Base-by-base conservation (phyloP, 2,113 vertebrate species). In the Vimba vimba region DNA sequence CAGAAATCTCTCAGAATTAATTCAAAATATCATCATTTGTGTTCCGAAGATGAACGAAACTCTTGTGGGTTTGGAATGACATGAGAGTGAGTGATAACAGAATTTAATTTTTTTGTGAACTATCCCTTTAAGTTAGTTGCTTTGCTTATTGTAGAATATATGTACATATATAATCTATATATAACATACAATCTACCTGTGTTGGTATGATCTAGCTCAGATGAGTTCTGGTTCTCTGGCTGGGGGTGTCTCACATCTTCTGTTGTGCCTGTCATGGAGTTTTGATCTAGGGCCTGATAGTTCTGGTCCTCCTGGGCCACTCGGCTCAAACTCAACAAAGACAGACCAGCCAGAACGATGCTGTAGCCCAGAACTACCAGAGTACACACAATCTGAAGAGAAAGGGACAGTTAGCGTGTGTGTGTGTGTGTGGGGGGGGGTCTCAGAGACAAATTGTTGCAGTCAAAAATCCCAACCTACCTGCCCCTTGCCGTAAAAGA, bases 401-500 rank as follows among this genome's bases (percentile, higher is more conserved):
- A 19, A 68, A 52, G 7, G 55, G 13, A 76, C 45, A 47, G 15
- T n/a, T 17, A 10, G 6, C 19, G 12, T 43, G 43, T 43, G 36
- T 4, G 39, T 11, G 30, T 39, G 36, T 36, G 36, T 36, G n/a
- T 33, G 4, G 4, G 15, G 3, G 3, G 39, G 13, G 15, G 66
- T 30, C 2, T 4, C 33, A 69, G 33, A 69, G 17, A 69, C 4
- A 57, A n/a, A 71, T 11, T 68, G 9, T 57, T 21, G 11, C 69
- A 52, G 12, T 52, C 3, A 76, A 76, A 52, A 27, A 52, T 30
- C 10, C 9, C 17, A 52, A 45, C 91, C 76, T 91, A 99, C 98
- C 97, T 99, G 98, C 68, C 95, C 88, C 89, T 95, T 96, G 88
- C 98, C 97, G 83, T 98, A 99, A 94, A 98, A 98, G 94, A 99